phyloP scores from a whole-genome alignment of 2,113 vertebrate species.

The Oncorhynchus tshawytscha region DNA sequence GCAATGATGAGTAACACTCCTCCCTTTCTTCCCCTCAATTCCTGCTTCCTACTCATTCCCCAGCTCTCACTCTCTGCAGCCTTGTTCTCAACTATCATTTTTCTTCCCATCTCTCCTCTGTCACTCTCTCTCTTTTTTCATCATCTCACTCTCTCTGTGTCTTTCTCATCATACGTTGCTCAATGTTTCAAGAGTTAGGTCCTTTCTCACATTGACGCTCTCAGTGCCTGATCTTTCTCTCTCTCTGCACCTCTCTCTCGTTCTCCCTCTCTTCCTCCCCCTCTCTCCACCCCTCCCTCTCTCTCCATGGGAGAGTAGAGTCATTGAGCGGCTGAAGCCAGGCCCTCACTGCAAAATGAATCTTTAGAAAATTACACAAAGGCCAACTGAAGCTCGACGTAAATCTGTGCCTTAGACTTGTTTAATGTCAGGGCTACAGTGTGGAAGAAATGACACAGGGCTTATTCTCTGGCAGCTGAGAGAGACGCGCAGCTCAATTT shows the following conservation, averaged over 20 bases:
- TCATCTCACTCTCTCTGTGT: background rate
- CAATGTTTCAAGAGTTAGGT: background rate
- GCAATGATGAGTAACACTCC: constrained; percentile 12
- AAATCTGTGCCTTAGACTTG: constrained; percentile 9
- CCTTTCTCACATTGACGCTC: background rate
- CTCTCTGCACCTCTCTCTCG: background rate
- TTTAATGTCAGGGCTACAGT: constrained; percentile 3
- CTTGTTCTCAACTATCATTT: background rate
- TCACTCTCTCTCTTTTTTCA: background rate
- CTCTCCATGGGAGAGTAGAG: background rate
- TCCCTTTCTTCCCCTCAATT: constrained; percentile 15
- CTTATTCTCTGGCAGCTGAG: constrained; percentile 11
- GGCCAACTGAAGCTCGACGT: background rate
- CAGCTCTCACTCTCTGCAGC: constrained; percentile 17
- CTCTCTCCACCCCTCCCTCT: background rate
- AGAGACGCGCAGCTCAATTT: constrained; percentile 12
- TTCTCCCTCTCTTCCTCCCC: background rate
- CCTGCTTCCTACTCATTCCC: constrained; percentile 12
- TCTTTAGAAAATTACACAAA: constrained; percentile 21
- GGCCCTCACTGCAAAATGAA: constrained; percentile 11
- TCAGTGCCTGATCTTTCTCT: background rate
- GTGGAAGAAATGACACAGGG: constrained; percentile 26
- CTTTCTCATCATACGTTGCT: background rate
- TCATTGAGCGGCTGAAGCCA: constrained; percentile 6
- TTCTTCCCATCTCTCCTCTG: background rate